Evolutionary conservation across 92 coral and sea anemone species (phyloP), one percentile per base, ranked within the genome.

Genomic region (Phenganax stokvisi): DNA sequence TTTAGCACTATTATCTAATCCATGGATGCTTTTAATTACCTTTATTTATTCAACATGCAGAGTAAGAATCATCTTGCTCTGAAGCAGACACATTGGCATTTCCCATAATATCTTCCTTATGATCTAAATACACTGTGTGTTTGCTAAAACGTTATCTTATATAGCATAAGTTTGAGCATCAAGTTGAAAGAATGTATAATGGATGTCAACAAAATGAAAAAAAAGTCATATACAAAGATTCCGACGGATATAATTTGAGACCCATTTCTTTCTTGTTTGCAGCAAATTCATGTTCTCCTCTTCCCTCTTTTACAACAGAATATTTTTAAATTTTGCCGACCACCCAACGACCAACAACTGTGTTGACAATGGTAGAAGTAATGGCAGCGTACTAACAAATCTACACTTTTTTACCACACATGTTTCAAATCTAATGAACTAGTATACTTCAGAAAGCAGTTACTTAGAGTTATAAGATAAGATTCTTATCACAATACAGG

Each of bases 21-120:
- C 53, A 68, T 68, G 53, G 0, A 37, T 37, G 73, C 53, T 68
- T 12, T 37, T 68, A 27, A 29, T 29, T 68, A 37, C 53, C 17
- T 30, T 68, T 30, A 2, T 37, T 68, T 68, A 30, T 37, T 30
- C n/a, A 3, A 53, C 7, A 12, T 30, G 10, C 7, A 68, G 53
- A 68, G 54, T 16, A 30, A 29, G 16, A 68, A 68, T 29, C 73
- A 68, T 68, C 73, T 68, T 37, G 73, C 16, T 68, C 31, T 68
- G 47, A 37, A 37, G 47, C 47, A 37, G 47, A 37, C 47, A 37
- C 47, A 37, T 37, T 37, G 47, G 47, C 47, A 37, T 37, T 37
- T 5, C 47, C 47, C 5, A 37, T 37, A 37, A 37, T 37, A 37
- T 37, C 47, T 37, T 37, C 47, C 47, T 2, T 37, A 37, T 37